A percentile compares a stretch with the other conserved stretches of the same genome.
Evolutionary conservation across 2,797 vertebrate genomes (phyloP).

Genomic region (Myotis pilosus): DNA sequence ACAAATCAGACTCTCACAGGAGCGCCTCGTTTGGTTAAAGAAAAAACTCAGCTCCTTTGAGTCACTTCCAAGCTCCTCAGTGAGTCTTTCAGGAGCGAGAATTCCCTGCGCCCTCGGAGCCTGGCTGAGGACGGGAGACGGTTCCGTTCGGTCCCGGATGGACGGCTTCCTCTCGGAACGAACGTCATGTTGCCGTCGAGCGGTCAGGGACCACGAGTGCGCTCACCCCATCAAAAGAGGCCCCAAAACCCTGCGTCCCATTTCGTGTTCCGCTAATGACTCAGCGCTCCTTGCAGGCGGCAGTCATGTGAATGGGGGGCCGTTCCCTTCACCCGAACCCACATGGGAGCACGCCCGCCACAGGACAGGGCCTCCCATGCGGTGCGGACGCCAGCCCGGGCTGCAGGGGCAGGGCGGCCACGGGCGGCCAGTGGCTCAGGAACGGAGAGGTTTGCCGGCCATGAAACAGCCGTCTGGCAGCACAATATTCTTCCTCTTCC

Average conservation of each 20-base stretch:
- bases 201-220: background rate
- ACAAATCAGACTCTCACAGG: background rate
- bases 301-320: background rate
- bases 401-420: background rate
- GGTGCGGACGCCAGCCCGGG: background rate
- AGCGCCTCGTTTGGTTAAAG: background rate
- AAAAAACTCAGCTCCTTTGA: background rate
- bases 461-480: background rate
- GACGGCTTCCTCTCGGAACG: background rate
- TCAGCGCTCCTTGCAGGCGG: background rate
- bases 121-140: background rate
- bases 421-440: background rate
- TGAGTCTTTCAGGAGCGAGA: background rate
- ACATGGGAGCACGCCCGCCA: background rate
- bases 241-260: background rate
- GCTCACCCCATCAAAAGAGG: background rate
- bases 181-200: background rate
- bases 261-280: background rate
- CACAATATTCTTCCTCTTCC: background rate
- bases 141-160: too few relatives aligned
- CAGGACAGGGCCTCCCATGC: background rate
- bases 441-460: background rate
- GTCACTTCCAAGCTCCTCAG: background rate
- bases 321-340: background rate
- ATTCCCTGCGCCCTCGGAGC: background rate